phyloP scores from a whole-genome alignment of 2,113 vertebrate species.

The Pagrus major region DNA sequence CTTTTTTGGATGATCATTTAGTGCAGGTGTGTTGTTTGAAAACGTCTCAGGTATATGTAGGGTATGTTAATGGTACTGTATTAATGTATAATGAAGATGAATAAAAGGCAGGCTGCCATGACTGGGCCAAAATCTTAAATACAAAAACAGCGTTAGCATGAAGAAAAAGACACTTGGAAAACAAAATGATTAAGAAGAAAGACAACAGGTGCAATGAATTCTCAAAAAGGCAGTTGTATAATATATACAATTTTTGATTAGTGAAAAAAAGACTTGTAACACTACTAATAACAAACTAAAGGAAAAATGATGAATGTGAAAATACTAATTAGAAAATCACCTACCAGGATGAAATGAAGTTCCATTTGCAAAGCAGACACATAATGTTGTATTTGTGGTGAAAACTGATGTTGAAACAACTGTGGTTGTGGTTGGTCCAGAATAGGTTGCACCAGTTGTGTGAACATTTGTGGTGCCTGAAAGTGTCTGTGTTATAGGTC shows the following conservation, averaged over 20 bases:
- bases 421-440: background rate
- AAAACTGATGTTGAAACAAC: background rate
- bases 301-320: background rate
- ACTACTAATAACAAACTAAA: no score
- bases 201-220: background rate
- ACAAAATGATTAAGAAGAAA: background rate
- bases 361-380: slow-evolving; percentile 55
- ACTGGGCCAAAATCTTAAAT: background rate
- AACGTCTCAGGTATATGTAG: background rate
- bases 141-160: background rate
- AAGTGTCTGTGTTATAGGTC: slow-evolving; percentile 56
- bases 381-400: slow-evolving; percentile 3
- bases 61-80: background rate
- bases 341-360: slow-evolving; percentile 47
- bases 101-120: background rate
- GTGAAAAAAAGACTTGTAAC: rapidly evolving
- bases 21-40: background rate
- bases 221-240: no score
- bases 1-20: background rate
- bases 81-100: background rate
- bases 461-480: slow-evolving; percentile 4
- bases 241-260: no score
- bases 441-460: background rate
- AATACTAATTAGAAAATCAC: background rate
- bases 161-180: background rate